A percentile compares a stretch with the other conserved stretches of the same genome.
Evolutionary conservation across 1,140 invertebrate species (phyloP).

Genomic region (Polyergus mexicanus): DNA sequence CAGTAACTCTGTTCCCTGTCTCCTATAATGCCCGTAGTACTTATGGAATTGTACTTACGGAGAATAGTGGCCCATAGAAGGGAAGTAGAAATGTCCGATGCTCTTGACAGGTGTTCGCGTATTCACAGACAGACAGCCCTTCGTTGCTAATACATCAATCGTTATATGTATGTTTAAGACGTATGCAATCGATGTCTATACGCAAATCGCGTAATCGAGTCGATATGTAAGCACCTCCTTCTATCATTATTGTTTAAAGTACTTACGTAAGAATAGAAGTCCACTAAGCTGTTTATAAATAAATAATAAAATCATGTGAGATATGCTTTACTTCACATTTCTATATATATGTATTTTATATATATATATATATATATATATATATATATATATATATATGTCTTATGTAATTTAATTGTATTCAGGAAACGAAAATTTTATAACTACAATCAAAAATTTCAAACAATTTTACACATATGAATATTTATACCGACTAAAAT

Average conservation of each 20-base stretch:
- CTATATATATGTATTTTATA: not conserved
- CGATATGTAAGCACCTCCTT: not conserved
- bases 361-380: too few species aligned
- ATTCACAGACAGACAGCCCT: conserved; percentile 70
- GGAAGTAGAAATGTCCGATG: conserved; percentile 73
- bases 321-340: not conserved
- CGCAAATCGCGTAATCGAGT: conserved; percentile 38
- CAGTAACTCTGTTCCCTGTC: conserved; percentile 56
- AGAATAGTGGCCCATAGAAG: conserved; percentile 67
- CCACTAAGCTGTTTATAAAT: conserved; percentile 24
- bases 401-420: too few species aligned
- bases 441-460: not conserved
- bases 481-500: not conserved
- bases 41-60: conserved; percentile 66
- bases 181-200: conserved; percentile 39
- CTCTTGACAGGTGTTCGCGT: conserved; percentile 74
- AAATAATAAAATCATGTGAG: conserved; percentile 6
- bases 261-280: not conserved
- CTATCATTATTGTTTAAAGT: conserved; percentile 10
- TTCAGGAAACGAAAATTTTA: not conserved
- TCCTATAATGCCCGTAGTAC: conserved; percentile 65
- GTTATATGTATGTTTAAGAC: conserved; percentile 45
- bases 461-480: not conserved
- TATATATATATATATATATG: not conserved
- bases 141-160: conserved; percentile 74